These are phyloP conservation scores for Megaustenia siamemsis DNA, from an alignment of 2,888 invertebrate genomes.

Conservation along the genomic window DNA sequence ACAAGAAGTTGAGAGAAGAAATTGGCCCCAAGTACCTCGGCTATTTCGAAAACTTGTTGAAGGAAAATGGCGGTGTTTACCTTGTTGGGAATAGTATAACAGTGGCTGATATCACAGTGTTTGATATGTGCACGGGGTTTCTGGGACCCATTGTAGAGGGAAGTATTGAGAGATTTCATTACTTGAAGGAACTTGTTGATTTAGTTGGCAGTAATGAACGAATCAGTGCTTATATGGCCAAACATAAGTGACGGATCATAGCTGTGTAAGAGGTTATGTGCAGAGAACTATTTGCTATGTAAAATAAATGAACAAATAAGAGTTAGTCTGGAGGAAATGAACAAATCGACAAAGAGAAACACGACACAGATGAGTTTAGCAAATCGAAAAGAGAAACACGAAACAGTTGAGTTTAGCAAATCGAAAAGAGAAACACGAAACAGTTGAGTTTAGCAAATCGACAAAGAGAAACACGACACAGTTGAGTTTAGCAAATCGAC, in stretches of 20 bases:
- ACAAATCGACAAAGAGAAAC: too few species aligned
- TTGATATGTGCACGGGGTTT: conserved; percentile 36
- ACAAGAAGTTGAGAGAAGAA: conserved; percentile 23
- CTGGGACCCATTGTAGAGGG: neutral
- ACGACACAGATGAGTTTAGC: too few species aligned
- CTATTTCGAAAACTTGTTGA: conserved; percentile 26
- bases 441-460: too few species aligned
- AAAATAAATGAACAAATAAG: too few species aligned
- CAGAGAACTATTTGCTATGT: too few species aligned
- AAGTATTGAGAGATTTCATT: conserved; percentile 22
- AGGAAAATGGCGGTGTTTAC: conserved; percentile 27
- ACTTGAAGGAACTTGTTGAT: conserved; percentile 29
- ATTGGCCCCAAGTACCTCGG: conserved; percentile 24
- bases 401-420: too few species aligned
- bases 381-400: too few species aligned
- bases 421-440: too few species aligned
- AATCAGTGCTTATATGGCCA: conserved; percentile 25
- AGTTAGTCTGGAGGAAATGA: too few species aligned
- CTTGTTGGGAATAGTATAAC: conserved; percentile 26
- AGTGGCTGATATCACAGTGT: conserved; percentile 28
- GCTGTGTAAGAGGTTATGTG: too few species aligned
- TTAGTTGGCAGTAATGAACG: conserved; percentile 1
- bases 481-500: too few species aligned
- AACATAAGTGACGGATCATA: neutral
- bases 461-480: too few species aligned